These are phyloP conservation scores for Apogon talboti DNA, from an alignment of 2,797 vertebrate genomes.

Conservation along the genomic window DNA sequence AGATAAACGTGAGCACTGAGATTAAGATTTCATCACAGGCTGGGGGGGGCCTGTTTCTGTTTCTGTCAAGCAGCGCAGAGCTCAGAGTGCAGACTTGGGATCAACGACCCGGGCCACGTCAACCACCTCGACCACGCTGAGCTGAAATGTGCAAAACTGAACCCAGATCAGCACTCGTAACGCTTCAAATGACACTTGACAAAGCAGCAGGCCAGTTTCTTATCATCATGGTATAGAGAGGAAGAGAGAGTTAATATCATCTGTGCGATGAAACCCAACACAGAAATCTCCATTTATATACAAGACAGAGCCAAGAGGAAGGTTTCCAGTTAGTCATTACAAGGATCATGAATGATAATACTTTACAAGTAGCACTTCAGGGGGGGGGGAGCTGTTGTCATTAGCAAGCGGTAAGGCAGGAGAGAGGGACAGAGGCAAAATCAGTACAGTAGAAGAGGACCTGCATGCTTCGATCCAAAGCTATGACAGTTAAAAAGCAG, in stretches of 20 bases:
- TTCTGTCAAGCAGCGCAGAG: slow-evolving; percentile 57
- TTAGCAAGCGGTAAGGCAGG: slow-evolving; percentile 75
- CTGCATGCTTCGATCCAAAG: slow-evolving; percentile 78
- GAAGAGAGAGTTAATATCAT: slow-evolving; percentile 75
- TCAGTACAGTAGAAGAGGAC: slow-evolving; percentile 61
- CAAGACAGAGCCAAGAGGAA: slow-evolving; percentile 80
- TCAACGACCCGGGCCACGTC: slow-evolving; percentile 13
- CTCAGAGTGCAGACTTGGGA: slow-evolving; percentile 48
- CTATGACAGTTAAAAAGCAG: slow-evolving; percentile 69
- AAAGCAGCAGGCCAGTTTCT: slow-evolving; percentile 62
- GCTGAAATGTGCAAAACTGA: slow-evolving; percentile 53
- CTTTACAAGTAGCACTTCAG: slow-evolving; percentile 81
- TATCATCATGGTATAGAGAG: slow-evolving; percentile 70
- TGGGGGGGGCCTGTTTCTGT: slow-evolving; percentile 50
- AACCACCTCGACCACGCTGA: slow-evolving; percentile 36
- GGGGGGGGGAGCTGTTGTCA: slow-evolving; percentile 65
- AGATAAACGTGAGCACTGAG: slow-evolving; percentile 82
- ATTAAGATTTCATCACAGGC: slow-evolving; percentile 72
- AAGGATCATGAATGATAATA: slow-evolving; percentile 76
- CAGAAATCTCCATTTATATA: slow-evolving; percentile 79
- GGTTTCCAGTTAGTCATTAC: slow-evolving; percentile 75
- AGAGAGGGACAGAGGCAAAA: slow-evolving; percentile 53
- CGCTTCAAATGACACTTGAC: slow-evolving; percentile 53
- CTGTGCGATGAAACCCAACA: slow-evolving; percentile 73
- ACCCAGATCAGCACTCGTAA: slow-evolving; percentile 43